These are phyloP conservation scores for Itoplectis maculator DNA, from an alignment of 2,888 invertebrate species.

Conservation along the genomic window DNA sequence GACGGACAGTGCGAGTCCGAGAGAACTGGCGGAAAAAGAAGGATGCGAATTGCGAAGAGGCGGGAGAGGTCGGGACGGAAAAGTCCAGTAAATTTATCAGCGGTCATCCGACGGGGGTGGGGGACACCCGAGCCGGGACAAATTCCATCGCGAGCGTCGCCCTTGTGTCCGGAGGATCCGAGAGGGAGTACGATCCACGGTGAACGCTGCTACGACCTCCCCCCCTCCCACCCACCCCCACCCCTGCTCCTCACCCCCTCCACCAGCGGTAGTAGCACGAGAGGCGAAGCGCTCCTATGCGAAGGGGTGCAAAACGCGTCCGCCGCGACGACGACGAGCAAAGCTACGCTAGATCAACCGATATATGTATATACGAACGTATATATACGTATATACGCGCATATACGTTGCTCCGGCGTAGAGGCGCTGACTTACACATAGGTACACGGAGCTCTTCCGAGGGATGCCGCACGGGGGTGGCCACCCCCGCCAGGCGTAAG, in stretches of 20 bases:
- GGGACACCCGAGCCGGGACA: conserved; percentile 79
- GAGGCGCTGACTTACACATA: conserved; percentile 24
- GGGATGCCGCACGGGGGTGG: conserved; percentile 52
- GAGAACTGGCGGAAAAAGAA: conserved; percentile 62
- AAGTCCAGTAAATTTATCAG: conserved; percentile 84
- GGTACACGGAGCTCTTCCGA: conserved; percentile 7
- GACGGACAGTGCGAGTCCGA: conserved; percentile 21
- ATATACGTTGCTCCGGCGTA: conserved; percentile 6
- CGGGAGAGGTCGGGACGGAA: conserved; percentile 66
- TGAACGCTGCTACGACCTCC: conserved; percentile 10
- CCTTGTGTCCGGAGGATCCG: conserved; percentile 66
- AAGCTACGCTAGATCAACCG: not conserved
- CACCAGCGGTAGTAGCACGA: not conserved
- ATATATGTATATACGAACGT: conserved; percentile 1
- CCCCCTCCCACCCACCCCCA: not conserved
- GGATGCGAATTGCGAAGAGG: conserved; percentile 54
- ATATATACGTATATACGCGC: not conserved
- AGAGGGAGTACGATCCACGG: conserved; percentile 36
- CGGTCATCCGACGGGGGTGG: conserved; percentile 82
- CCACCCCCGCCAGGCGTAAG: conserved; percentile 80
- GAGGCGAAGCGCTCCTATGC: conserved; percentile 30
- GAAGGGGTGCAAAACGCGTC: conserved; percentile 10
- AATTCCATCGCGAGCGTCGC: conserved; percentile 83
- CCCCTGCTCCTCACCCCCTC: no score
- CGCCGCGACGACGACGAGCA: conserved; percentile 52